phyloP scores from a whole-genome alignment of 2,797 vertebrate genomes.

The Gobionotothen gibberifrons region DNA sequence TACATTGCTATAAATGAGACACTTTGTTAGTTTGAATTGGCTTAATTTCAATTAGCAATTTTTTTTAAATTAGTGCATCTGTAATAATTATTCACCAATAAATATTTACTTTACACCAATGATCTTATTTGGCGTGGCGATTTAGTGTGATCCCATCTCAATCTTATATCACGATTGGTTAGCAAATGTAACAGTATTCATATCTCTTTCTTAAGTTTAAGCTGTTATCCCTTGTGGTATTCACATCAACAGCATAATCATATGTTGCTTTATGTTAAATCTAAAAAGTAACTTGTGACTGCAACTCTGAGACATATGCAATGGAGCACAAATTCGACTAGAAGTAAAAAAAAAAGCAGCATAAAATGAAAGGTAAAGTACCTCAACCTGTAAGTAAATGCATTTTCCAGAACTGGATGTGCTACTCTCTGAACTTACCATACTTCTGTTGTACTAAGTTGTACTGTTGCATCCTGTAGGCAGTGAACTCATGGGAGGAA shows the following conservation, averaged over 20 bases:
- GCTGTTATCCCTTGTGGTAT: not conserved
- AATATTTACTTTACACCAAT: no score
- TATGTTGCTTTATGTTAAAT: not conserved
- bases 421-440: conserved; percentile 62
- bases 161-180: not conserved
- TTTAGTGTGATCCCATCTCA: no score
- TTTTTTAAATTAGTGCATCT: not conserved
- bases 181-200: not conserved
- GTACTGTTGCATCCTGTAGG: conserved; percentile 88
- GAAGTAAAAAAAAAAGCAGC: not conserved
- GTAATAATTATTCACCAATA: not conserved
- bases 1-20: not conserved
- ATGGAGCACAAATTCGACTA: not conserved
- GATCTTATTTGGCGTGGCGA: no score
- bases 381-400: not conserved
- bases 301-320: not conserved
- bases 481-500: conserved; percentile 84
- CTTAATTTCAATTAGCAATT: not conserved
- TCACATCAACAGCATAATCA: no score
- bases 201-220: not conserved
- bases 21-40: not conserved
- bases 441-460: conserved; percentile 77
- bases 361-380: not conserved
- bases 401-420: not conserved
- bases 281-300: not conserved